Base-by-base conservation (phyloP, 2,888 invertebrate genomes). In the Sesamia inferens region DNA sequence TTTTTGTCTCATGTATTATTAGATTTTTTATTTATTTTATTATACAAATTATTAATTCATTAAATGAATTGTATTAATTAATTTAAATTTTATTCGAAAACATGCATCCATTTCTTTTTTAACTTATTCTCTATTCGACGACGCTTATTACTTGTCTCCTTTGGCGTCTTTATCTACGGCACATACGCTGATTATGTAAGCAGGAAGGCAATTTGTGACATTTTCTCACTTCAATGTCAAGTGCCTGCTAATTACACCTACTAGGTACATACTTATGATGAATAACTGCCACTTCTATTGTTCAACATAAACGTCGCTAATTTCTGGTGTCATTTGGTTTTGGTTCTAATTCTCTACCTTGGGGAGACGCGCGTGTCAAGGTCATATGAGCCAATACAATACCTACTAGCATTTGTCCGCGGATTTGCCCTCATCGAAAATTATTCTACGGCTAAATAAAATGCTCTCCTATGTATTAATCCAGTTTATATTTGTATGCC, bases 231-330 rank as follows among this genome's bases (percentile, higher is more conserved):
- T 87, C 90, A 90, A 90, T 88, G 88, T 84, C 90, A 87, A 72
- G 65, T 68, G 65, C 71, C 22, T 51, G 68, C 44, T 77, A 79
- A 78, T 74, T 81, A 70, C 68, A 63, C 48, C 16, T 59, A 67
- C 65, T 59, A 39, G 39, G 39, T 39, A 39, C 39, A 39, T 39
- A 68, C 58, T 47, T 62, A 47, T 81, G 81, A 31, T 86, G 84
- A 85, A 80, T 69, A 75, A 24, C 82, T 82, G 81, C 84, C 73
- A 88, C 85, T 90, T 90, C 92, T 88, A 92, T 94, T 94, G 94
- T 94, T 92, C 89, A 83, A 74, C 82, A 76, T 89, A 92, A 92
- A 90, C 80, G 85, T 74, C 74, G 84, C 88, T 91, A 92, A 92
- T 90, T 87, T 82, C 74, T 81, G 81, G 77, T 61, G 85, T 74